phyloP scores from a whole-genome alignment of 35 echinoderm and acorn worm species.

The Apostichopus californicus region DNA sequence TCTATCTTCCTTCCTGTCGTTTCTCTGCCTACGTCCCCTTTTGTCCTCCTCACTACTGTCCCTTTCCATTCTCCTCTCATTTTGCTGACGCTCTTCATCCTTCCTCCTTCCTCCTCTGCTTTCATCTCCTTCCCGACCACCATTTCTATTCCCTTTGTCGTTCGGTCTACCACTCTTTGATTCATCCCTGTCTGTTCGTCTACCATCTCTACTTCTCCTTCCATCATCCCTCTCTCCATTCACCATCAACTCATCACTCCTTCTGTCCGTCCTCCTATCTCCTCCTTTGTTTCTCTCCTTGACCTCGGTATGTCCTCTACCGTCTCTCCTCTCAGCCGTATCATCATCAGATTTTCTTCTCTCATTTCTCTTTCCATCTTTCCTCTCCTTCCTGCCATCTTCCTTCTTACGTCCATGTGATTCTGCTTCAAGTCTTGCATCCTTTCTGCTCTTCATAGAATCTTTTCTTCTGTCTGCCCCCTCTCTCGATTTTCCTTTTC shows the following conservation, averaged over 20 bases:
- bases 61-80: not conserved
- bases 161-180: not conserved
- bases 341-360: slow-evolving; percentile 29
- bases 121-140: slow-evolving; percentile 15
- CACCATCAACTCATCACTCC: not conserved
- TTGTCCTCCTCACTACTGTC: not conserved
- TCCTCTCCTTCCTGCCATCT: slow-evolving; percentile 22
- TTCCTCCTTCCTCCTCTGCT: not conserved
- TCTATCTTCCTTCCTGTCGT: not conserved
- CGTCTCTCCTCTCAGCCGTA: not conserved
- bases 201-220: not conserved
- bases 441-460: not conserved
- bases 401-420: not conserved
- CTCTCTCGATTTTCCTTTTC: not conserved
- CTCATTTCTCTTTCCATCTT: not conserved
- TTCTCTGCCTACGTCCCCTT: not conserved
- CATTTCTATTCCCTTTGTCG: slow-evolving; percentile 12
- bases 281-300: not conserved
- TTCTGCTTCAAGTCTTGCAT: not conserved
- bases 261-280: slow-evolving; percentile 13
- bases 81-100: not conserved
- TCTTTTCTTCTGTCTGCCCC: not conserved
- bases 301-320: not conserved
- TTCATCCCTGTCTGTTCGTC: not conserved
- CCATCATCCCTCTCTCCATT: not conserved